These are phyloP conservation scores for Melanitta fusca DNA, from an alignment of 2,797 vertebrate species.

Conservation along the genomic window DNA sequence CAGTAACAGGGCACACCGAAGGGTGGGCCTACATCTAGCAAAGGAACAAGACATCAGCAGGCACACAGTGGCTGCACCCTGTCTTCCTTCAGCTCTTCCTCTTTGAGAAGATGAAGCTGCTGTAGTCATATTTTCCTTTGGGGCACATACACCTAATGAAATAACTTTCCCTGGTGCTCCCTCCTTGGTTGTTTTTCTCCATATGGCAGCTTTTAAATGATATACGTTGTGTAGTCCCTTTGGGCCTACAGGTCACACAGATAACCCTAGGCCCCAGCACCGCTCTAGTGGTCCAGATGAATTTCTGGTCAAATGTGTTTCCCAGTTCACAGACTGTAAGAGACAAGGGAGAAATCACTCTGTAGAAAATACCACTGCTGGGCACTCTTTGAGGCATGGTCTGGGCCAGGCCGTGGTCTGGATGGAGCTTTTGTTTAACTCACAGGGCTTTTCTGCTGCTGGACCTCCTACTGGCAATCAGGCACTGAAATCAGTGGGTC, in stretches of 20 bases:
- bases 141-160: neutral
- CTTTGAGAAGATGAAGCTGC: neutral
- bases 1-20: neutral
- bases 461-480: accelerated
- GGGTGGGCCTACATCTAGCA: neutral
- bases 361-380: accelerated
- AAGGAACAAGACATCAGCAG: neutral
- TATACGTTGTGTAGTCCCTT: neutral
- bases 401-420: neutral
- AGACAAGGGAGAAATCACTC: neutral
- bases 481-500: neutral
- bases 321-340: neutral
- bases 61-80: neutral
- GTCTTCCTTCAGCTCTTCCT: neutral
- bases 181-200: neutral
- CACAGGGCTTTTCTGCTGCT: neutral
- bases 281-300: neutral
- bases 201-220: neutral
- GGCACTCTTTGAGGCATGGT: neutral
- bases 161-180: neutral
- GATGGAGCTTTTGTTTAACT: neutral
- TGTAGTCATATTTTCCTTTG: neutral
- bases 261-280: neutral
- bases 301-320: neutral
- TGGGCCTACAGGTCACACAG: neutral